A percentile compares a stretch with the other conserved stretches of the same genome.
Evolutionary conservation across 2,797 vertebrate genomes (phyloP).

Genomic region (Pseudocheirus occidentalis): DNA sequence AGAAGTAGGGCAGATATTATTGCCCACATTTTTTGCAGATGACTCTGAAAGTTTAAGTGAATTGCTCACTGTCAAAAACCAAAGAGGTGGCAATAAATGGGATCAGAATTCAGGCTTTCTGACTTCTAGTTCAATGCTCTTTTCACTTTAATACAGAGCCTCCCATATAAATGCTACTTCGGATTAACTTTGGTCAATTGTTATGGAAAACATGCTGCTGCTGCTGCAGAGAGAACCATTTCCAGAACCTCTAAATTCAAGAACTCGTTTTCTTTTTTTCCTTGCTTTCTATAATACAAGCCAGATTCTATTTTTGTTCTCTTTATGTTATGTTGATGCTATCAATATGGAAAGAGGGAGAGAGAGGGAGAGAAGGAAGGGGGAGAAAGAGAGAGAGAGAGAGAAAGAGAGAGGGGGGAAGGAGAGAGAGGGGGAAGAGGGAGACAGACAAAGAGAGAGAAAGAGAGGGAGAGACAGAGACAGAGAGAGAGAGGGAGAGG

Average conservation of each 20-base stretch:
- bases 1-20: neutral
- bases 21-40: neutral
- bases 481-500: too few species aligned
- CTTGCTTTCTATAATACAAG: neutral
- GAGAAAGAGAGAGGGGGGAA: too few species aligned
- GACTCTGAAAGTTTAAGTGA: neutral
- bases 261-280: neutral
- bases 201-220: neutral
- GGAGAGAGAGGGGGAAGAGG: too few species aligned
- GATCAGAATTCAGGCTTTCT: neutral
- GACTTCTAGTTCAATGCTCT: neutral
- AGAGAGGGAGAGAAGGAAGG: too few species aligned
- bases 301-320: neutral
- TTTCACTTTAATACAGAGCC: neutral
- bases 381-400: too few species aligned
- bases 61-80: neutral
- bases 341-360: neutral
- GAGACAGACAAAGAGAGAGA: too few species aligned
- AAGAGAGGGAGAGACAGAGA: too few species aligned
- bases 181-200: neutral
- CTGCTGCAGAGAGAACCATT: neutral
- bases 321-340: neutral
- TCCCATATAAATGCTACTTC: neutral
- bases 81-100: neutral
- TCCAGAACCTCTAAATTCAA: neutral